phyloP scores from a whole-genome alignment of 2,888 invertebrate species.

The Sinodicranocentrus sp. region DNA sequence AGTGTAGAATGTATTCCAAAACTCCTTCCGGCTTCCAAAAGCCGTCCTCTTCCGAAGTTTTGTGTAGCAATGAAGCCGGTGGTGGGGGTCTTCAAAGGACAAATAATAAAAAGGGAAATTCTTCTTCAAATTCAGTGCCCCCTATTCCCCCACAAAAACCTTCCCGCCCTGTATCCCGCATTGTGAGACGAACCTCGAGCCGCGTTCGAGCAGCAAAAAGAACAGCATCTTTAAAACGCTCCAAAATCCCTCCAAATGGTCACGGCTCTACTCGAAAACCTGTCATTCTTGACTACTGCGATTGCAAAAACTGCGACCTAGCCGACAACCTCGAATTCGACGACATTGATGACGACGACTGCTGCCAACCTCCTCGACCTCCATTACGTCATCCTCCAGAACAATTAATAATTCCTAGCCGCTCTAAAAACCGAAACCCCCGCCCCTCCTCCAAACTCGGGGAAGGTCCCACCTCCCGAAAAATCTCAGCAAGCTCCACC shows the following conservation, averaged over 20 bases:
- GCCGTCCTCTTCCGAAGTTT: conserved; percentile 61
- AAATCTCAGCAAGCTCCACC: conserved; percentile 44
- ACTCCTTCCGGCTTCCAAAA: conserved; percentile 48
- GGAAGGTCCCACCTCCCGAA: not conserved
- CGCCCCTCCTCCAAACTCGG: not conserved
- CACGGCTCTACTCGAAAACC: conserved; percentile 46
- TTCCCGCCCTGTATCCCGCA: conserved; percentile 26
- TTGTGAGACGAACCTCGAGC: conserved; percentile 65
- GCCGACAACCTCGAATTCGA: conserved; percentile 24
- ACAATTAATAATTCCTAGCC: not conserved
- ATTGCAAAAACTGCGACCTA: conserved; percentile 70
- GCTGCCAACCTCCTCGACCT: not conserved
- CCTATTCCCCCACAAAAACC: no score
- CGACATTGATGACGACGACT: not conserved
- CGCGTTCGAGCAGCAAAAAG: conserved; percentile 35
- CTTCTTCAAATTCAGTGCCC: not conserved
- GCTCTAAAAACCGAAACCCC: no score
- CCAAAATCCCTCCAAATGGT: not conserved
- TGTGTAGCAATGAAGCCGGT: conserved; percentile 56
- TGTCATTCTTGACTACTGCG: conserved; percentile 72
- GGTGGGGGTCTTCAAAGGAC: not conserved
- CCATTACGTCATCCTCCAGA: conserved; percentile 13
- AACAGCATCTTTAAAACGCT: conserved; percentile 34
- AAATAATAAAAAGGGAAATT: not conserved
- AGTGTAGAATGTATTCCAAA: conserved; percentile 53